These are phyloP conservation scores for Apodemia mormo DNA, from an alignment of 2,888 invertebrate species.

Conservation along the genomic window DNA sequence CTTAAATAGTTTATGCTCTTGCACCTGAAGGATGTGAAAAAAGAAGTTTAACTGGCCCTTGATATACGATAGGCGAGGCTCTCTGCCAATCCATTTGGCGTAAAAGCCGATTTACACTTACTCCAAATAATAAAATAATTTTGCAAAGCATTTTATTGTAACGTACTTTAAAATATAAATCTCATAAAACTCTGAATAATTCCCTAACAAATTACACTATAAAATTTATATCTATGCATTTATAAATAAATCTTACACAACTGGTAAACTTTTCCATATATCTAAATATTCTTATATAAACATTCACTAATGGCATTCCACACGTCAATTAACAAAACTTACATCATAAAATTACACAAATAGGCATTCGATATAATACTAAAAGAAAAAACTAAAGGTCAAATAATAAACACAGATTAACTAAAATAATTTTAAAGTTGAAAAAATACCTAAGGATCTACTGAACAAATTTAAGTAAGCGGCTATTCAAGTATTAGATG, in stretches of 20 bases:
- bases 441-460: too few relatives aligned
- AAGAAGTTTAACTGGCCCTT: too few relatives aligned
- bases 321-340: conserved; percentile 27
- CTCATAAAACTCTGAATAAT: conserved; percentile 78
- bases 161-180: conserved; percentile 77
- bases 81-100: too few relatives aligned
- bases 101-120: too few relatives aligned
- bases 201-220: conserved; percentile 60
- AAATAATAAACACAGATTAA: conserved; percentile 37
- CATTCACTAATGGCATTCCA: conserved; percentile 69
- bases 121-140: conserved; percentile 34
- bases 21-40: too few relatives aligned
- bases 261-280: not conserved
- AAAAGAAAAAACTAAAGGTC: not conserved
- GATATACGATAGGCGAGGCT: too few relatives aligned
- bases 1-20: too few relatives aligned
- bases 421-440: conserved; percentile 21
- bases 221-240: conserved; percentile 33
- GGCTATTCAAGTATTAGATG: too few relatives aligned
- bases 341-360: not conserved
- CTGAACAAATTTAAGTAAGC: too few relatives aligned
- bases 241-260: conserved; percentile 23
- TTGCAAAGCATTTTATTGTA: conserved; percentile 73
- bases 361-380: conserved; percentile 1
- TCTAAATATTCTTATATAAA: conserved; percentile 33